Evolutionary conservation across 2,888 invertebrate species (phyloP), one percentile per base, ranked within the genome.

Genomic region (Thalpophila matura): DNA sequence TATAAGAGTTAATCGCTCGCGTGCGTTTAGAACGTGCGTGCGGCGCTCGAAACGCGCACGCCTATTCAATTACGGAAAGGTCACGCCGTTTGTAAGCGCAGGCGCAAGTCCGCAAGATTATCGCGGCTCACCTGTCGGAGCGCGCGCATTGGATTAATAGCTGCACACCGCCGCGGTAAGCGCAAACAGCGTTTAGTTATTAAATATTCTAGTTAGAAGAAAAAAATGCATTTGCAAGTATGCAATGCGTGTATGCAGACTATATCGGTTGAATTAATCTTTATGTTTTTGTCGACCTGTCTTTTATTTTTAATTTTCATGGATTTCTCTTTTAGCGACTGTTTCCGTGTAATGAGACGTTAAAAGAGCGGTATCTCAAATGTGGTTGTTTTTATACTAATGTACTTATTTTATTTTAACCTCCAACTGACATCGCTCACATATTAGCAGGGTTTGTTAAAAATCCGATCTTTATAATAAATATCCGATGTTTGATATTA

Each of bases 41-140:
- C 83, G 90, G 85, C 79, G 84, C 80, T 78, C 74, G 82, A 83
- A 85, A 83, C 83, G 79, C 88, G 89, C 88, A 89, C 90, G 91
- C 91, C 92, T 91, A 91, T 93, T 93, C 93, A 94, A 94, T 94
- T 94, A 94, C 85, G 82, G 86, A 94, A 94, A 94, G 94, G 94
- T 94, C 94, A 94, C 82, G 86, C 85, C 83, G 89, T 88, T 89
- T 87, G 88, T 87, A 85, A 83, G 88, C 89, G 88, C 91, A 84
- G 80, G 86, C 89, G 88, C 89, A 89, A 89, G 91, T 92, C 92
- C 87, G 88, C 88, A 89, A 90, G 91, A 92, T 94, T 91, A 92
- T 92, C 92, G 89, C 85, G 60, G 82, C 86, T 89, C 93, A 93
- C 92, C 93, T 93, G 93, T 91, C 92, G 79, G 82, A 85, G 85